Evolutionary conservation across 2,888 invertebrate species (phyloP).

Genomic region (Blera fallax): DNA sequence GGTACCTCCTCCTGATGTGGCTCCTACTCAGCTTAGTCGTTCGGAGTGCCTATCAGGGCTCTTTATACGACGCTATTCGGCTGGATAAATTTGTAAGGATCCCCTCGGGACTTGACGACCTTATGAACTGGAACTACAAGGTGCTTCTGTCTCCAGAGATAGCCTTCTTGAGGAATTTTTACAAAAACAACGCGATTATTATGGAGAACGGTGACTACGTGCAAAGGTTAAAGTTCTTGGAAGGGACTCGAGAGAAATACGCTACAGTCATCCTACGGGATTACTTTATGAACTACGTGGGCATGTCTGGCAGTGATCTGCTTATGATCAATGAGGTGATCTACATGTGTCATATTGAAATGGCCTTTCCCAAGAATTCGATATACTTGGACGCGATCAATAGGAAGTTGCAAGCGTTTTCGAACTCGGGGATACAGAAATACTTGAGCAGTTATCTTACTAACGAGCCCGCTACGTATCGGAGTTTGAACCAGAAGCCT

Average conservation of each 20-base stretch:
- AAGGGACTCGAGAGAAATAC: background rate
- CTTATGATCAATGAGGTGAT: slow-evolving; percentile 76
- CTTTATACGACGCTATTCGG: slow-evolving; percentile 77
- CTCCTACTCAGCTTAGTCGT: slow-evolving; percentile 76
- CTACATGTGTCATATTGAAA: slow-evolving; percentile 75
- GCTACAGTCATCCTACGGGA: slow-evolving; percentile 71
- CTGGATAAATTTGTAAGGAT: slow-evolving; percentile 64
- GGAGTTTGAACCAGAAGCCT: background rate
- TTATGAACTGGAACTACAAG: slow-evolving; percentile 74
- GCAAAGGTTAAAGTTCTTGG: background rate
- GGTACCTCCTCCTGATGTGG: slow-evolving; percentile 76
- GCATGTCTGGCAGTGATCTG: slow-evolving; percentile 67
- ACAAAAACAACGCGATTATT: slow-evolving; percentile 58
- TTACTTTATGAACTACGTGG: slow-evolving; percentile 75
- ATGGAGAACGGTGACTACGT: background rate
- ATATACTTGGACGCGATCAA: slow-evolving; percentile 75
- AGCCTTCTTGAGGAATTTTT: slow-evolving; percentile 73
- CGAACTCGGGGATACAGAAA: slow-evolving; percentile 77
- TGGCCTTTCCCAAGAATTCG: slow-evolving; percentile 77
- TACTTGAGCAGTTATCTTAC: slow-evolving; percentile 3
- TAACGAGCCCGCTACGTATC: background rate
- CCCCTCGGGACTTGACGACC: slow-evolving; percentile 74
- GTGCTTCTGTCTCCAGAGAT: slow-evolving; percentile 67
- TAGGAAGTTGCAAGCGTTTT: slow-evolving; percentile 74
- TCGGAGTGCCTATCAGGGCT: slow-evolving; percentile 78